Evolutionary conservation across 2,113 vertebrate genomes (phyloP).

Genomic region (Takifugu flavidus): DNA sequence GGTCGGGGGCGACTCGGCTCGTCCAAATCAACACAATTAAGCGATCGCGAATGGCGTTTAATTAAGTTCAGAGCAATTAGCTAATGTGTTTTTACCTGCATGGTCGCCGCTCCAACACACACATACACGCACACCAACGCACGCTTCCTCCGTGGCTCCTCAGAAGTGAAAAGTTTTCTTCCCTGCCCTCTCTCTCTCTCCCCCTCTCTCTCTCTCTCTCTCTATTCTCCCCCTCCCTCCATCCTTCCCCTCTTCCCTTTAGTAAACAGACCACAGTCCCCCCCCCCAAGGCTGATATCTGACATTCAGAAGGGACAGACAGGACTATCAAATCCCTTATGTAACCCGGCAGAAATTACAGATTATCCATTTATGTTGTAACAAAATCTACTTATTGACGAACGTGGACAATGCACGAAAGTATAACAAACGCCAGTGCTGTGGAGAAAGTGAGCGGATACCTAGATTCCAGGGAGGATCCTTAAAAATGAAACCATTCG

Average conservation of each 20-base stretch:
- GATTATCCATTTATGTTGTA: constrained; percentile 28
- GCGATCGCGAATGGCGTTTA: constrained; percentile 64
- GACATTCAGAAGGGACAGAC: constrained; percentile 67
- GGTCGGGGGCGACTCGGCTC: constrained; percentile 44
- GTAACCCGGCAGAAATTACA: constrained; percentile 51
- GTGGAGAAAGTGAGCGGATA: background rate
- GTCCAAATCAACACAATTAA: constrained; percentile 52
- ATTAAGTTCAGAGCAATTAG: constrained; percentile 79
- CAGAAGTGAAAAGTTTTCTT: constrained; percentile 81
- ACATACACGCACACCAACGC: constrained; percentile 48
- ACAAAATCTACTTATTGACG: background rate
- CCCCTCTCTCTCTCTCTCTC: constrained; percentile 23
- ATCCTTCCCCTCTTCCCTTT: constrained; percentile 68
- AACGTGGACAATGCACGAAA: too few species aligned
- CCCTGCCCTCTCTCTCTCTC: constrained; percentile 55
- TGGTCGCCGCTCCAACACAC: constrained; percentile 76
- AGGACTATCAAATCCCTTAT: constrained; percentile 56
- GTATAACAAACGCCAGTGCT: background rate
- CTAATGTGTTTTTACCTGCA: constrained; percentile 80
- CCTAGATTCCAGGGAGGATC: constrained; percentile 10
- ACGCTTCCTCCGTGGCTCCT: constrained; percentile 76
- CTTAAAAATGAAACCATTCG: constrained; percentile 11
- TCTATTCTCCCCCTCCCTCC: constrained; percentile 61
- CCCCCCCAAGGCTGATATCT: constrained; percentile 76
- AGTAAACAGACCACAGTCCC: constrained; percentile 80